These are phyloP conservation scores for Silurus asotus DNA, from an alignment of 2,113 vertebrate genomes.

Conservation along the genomic window DNA sequence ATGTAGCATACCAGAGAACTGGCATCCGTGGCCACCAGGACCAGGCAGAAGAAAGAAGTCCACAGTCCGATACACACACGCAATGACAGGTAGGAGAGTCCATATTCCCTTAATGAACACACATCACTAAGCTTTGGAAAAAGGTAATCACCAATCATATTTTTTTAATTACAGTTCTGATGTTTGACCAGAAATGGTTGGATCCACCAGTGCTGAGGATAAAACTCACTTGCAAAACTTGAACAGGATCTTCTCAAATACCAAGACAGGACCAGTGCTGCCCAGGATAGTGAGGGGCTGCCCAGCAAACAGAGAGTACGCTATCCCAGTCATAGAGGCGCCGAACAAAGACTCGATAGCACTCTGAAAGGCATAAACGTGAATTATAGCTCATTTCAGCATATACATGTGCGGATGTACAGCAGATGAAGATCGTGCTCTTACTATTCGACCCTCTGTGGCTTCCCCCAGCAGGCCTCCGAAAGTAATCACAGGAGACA, in stretches of 20 bases:
- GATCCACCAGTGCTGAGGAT: too few species aligned
- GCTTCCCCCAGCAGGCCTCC: constrained; percentile 97
- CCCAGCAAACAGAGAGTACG: constrained; percentile 93
- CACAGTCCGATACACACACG: constrained; percentile 96
- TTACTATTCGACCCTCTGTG: constrained; percentile 97
- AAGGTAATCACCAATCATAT: neutral
- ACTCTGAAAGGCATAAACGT: constrained; percentile 75
- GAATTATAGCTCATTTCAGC: neutral
- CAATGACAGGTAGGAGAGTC: constrained; percentile 92
- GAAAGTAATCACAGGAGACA: constrained; percentile 99
- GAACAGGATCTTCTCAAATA: constrained; percentile 99
- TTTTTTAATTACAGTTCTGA: neutral
- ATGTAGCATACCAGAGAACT: constrained; percentile 98
- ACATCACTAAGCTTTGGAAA: neutral
- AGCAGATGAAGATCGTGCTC: constrained; percentile 51
- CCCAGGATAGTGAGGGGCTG: constrained; percentile 97
- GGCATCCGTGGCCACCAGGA: constrained; percentile 95
- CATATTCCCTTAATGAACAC: constrained; percentile 82
- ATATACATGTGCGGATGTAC: neutral
- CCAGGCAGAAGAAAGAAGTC: constrained; percentile 93
- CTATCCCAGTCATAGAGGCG: constrained; percentile 98
- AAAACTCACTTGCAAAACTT: constrained; percentile 97
- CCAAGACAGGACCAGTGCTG: constrained; percentile 95
- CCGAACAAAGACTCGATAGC: constrained; percentile 98
- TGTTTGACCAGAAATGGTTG: neutral